These are phyloP conservation scores for Sinonovacula constricta DNA, from an alignment of 1,140 invertebrate genomes.

Conservation along the genomic window DNA sequence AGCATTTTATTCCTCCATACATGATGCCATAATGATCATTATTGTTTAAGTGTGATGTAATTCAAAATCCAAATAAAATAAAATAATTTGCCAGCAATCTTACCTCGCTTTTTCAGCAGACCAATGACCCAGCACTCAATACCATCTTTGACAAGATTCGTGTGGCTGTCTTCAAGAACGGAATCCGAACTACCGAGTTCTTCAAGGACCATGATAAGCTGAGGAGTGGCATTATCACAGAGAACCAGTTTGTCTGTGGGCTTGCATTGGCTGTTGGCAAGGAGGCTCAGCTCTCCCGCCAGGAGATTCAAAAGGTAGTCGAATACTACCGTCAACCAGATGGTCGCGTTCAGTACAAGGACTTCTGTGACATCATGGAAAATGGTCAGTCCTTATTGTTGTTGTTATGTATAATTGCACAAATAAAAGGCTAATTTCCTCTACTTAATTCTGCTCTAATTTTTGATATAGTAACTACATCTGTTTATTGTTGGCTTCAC, in stretches of 20 bases:
- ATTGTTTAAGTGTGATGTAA: too few species aligned
- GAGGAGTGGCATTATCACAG: slow-evolving; percentile 76
- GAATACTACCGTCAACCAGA: slow-evolving; percentile 75
- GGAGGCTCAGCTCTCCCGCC: slow-evolving; percentile 73
- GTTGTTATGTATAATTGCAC: too few species aligned
- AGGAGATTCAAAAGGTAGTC: slow-evolving; percentile 76
- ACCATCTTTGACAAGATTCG: slow-evolving; percentile 77
- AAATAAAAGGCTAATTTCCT: too few species aligned
- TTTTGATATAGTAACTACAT: too few species aligned
- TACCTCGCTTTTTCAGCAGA: slow-evolving; percentile 54
- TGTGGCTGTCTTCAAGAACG: slow-evolving; percentile 76
- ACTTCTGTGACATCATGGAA: slow-evolving; percentile 78
- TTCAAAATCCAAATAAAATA: too few species aligned
- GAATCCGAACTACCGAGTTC: slow-evolving; percentile 77
- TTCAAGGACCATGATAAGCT: slow-evolving; percentile 79
- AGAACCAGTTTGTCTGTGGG: slow-evolving; percentile 78
- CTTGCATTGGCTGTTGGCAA: slow-evolving; percentile 75
- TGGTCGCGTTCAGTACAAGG: slow-evolving; percentile 76
- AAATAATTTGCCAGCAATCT: too few species aligned
- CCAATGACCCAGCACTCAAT: slow-evolving; percentile 72
- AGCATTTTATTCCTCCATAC: too few species aligned
- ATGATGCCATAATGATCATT: too few species aligned
- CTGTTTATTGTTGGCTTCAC: too few species aligned
- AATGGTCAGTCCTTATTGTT: slow-evolving; percentile 73
- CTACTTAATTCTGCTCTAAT: too few species aligned